Conservation (phyloP, 2,888 invertebrate genomes). For the Lasioglossum morio region DNA sequence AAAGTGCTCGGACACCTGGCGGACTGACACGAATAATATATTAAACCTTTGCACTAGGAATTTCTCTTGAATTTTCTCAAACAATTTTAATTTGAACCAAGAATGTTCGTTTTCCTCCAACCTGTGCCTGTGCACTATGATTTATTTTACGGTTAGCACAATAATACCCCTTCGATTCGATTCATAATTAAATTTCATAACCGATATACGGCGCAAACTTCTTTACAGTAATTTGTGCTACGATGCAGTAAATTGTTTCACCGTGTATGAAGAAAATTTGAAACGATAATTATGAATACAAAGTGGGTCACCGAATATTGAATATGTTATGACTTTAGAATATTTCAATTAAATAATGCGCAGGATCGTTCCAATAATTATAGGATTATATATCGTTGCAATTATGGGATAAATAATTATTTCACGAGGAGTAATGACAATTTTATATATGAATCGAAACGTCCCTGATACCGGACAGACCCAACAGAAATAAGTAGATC, state of each 20-base stretch:
- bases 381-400: background rate
- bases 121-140: background rate
- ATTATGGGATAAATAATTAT: background rate
- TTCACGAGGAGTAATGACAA: background rate
- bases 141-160: background rate
- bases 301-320: background rate
- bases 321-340: background rate
- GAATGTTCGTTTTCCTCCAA: too few species aligned
- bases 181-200: background rate
- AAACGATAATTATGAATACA: background rate
- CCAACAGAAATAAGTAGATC: too few species aligned
- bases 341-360: background rate
- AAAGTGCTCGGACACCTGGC: background rate
- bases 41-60: background rate
- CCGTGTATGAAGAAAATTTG: background rate
- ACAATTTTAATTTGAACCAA: too few species aligned
- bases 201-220: background rate
- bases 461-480: too few species aligned
- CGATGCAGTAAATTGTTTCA: background rate
- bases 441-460: too few species aligned
- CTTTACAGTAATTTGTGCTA: background rate
- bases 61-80: too few species aligned
- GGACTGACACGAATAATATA: background rate
- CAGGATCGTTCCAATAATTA: background rate
- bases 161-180: background rate